Percentiles rank a stretch among this genome's conserved stretches.
These are phyloP conservation scores for Linnaemya tessellans DNA, from an alignment of 2,888 invertebrate species.

Conservation along the genomic window DNA sequence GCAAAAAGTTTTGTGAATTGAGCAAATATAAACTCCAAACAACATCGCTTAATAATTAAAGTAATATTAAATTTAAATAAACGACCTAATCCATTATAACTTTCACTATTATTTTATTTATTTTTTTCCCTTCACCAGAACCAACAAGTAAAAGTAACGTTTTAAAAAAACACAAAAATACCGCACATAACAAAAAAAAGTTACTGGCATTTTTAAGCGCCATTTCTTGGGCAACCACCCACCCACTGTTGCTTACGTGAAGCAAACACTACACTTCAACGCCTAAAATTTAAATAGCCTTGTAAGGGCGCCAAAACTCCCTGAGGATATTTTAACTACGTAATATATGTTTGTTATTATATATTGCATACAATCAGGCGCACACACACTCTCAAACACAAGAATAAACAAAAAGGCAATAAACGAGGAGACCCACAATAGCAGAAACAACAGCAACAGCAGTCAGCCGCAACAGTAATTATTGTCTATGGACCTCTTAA, in stretches of 20 bases:
- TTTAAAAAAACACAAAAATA: slow-evolving; percentile 9
- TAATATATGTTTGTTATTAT: slow-evolving; percentile 48
- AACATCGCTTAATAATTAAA: slow-evolving; percentile 40
- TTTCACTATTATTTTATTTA: slow-evolving; percentile 5
- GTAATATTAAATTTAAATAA: slow-evolving; percentile 9
- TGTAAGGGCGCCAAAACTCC: slow-evolving; percentile 63
- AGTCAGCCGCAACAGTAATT: slow-evolving; percentile 44
- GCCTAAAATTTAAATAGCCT: slow-evolving; percentile 45
- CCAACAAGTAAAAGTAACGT: slow-evolving; percentile 36
- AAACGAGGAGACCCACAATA: slow-evolving; percentile 22
- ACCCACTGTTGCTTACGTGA: slow-evolving; percentile 41
- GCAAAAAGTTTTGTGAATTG: not conserved
- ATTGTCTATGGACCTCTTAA: slow-evolving; percentile 63
- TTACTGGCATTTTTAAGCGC: slow-evolving; percentile 11
- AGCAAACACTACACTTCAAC: slow-evolving; percentile 38
- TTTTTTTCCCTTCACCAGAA: slow-evolving; percentile 23
- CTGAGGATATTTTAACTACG: slow-evolving; percentile 65
- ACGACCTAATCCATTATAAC: slow-evolving; percentile 23
- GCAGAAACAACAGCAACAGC: slow-evolving; percentile 18
- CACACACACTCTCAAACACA: slow-evolving; percentile 7
- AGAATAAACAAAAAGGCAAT: not conserved
- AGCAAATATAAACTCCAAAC: slow-evolving; percentile 24
- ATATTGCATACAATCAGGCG: not conserved
- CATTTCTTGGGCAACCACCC: slow-evolving; percentile 27
- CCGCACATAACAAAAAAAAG: slow-evolving; percentile 34